Conservation (phyloP, 2,888 invertebrate genomes). For the Lasiommata megera region DNA sequence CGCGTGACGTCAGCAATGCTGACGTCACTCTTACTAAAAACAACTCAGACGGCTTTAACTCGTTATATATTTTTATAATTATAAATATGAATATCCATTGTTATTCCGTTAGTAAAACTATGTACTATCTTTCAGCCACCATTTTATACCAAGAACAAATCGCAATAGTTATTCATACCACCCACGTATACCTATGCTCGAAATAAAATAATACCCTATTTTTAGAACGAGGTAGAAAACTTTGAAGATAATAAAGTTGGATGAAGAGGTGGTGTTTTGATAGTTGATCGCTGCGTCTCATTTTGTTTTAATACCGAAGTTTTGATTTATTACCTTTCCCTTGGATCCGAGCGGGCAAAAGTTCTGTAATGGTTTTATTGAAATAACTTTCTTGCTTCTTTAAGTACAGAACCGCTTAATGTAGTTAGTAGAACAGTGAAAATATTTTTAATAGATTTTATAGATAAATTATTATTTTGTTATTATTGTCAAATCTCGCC, state of each 20-base stretch:
- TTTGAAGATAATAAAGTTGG: constrained; percentile 64
- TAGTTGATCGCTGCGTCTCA: constrained; percentile 60
- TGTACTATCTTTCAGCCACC: too few species aligned
- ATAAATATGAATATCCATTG: too few species aligned
- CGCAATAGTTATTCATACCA: too few species aligned
- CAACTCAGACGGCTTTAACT: too few species aligned
- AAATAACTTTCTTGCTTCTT: constrained; percentile 27
- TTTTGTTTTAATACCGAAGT: constrained; percentile 67
- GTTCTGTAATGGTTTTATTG: constrained; percentile 58
- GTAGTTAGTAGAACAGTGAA: neutral
- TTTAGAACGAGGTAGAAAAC: constrained; percentile 47
- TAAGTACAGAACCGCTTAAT: constrained; percentile 7
- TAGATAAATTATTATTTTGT: too few species aligned
- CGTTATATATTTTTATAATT: too few species aligned
- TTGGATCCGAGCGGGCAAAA: constrained; percentile 48
- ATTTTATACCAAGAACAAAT: too few species aligned
- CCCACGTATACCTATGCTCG: neutral
- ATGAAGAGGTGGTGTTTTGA: constrained; percentile 55
- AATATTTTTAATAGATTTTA: too few species aligned
- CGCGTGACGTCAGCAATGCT: too few species aligned
- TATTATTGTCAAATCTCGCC: neutral
- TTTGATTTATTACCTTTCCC: constrained; percentile 56
- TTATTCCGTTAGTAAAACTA: too few species aligned
- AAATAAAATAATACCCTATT: neutral
- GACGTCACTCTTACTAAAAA: too few species aligned